Percentiles rank a stretch among this genome's conserved stretches.
Evolutionary conservation across 2,888 invertebrate species (phyloP).

Genomic region (Xanthostigma xanthostigma): DNA sequence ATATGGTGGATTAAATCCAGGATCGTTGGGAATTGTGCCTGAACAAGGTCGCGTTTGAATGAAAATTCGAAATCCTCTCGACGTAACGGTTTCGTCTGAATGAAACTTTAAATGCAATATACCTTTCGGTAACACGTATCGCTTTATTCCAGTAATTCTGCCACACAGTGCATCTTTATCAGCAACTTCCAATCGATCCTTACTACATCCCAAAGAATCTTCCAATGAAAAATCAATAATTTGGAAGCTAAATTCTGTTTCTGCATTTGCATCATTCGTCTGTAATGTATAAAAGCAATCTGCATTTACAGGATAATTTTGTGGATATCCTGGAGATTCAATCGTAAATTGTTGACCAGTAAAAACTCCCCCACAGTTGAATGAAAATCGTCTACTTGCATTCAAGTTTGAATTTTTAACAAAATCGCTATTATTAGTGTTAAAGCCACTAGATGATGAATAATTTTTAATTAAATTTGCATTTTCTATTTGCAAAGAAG

Average conservation of each 20-base stretch:
- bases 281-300: conserved; percentile 35
- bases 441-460: too few species aligned
- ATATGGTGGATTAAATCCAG: too few species aligned
- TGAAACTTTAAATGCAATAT: conserved; percentile 31
- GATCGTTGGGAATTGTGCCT: too few species aligned
- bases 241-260: conserved; percentile 35
- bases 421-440: too few species aligned
- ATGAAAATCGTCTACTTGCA: background rate
- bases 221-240: conserved; percentile 38
- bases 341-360: conserved; percentile 32
- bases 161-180: conserved; percentile 35
- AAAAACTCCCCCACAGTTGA: conserved; percentile 9
- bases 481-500: too few species aligned
- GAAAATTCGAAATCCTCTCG: conserved; percentile 34
- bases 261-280: conserved; percentile 30
- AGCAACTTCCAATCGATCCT: conserved; percentile 35
- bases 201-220: conserved; percentile 31
- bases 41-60: conserved; percentile 29
- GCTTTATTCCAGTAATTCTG: conserved; percentile 28
- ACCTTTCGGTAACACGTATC: conserved; percentile 32
- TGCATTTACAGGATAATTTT: conserved; percentile 27
- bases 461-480: too few species aligned
- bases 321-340: conserved; percentile 36
- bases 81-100: conserved; percentile 22
- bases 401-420: too few species aligned